phyloP scores from a whole-genome alignment of 1,140 invertebrate genomes.

The Metaphire vulgaris region DNA sequence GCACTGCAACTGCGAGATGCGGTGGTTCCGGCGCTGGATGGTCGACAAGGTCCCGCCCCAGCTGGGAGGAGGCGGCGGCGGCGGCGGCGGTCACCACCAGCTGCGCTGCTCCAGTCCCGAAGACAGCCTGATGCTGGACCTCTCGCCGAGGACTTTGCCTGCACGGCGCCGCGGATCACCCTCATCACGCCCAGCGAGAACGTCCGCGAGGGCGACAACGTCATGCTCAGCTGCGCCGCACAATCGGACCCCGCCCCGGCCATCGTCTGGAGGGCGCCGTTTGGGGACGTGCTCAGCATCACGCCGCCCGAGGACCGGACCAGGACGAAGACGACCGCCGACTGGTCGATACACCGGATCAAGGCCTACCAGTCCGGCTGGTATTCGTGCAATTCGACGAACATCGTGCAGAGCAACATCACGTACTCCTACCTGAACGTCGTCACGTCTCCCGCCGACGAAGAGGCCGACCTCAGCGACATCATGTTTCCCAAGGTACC shows the following conservation, averaged over 20 bases:
- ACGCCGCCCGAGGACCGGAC: conserved; percentile 20
- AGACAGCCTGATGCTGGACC: neutral
- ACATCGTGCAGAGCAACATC: conserved; percentile 10
- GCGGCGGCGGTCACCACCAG: too few relatives aligned
- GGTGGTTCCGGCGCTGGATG: conserved; percentile 30
- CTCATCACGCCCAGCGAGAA: conserved; percentile 1
- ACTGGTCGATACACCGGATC: conserved; percentile 11
- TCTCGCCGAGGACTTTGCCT: conserved; percentile 10
- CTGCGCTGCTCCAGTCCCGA: neutral
- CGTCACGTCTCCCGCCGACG: neutral
- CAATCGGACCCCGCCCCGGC: conserved; percentile 21
- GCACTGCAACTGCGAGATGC: conserved; percentile 27
- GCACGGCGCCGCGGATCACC: conserved; percentile 18
- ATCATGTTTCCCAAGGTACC: neutral
- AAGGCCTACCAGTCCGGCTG: conserved; percentile 4
- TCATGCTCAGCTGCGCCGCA: conserved; percentile 14
- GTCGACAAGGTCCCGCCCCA: neutral
- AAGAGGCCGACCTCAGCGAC: neutral
- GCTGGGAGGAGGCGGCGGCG: too few relatives aligned
- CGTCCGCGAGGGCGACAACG: neutral
- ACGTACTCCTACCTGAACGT: neutral
- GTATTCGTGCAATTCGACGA: conserved; percentile 24
- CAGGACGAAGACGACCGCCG: conserved; percentile 3
- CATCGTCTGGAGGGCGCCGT: conserved; percentile 19
- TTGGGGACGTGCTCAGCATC: conserved; percentile 20